Conservation (phyloP, 2,113 vertebrate genomes). For the Mobula birostris region DNA sequence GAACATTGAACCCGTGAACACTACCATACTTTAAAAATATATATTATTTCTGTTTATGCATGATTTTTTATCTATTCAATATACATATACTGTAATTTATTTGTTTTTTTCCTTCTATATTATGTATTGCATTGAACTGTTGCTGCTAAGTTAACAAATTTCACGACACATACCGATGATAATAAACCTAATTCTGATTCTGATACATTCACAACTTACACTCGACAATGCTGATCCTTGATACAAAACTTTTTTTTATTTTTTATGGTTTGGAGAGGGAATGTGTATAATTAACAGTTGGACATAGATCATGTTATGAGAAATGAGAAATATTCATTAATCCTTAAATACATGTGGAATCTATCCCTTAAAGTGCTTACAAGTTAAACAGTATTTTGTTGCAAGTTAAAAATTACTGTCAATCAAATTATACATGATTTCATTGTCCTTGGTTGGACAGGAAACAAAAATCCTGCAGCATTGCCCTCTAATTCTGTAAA, state of each 20-base stretch:
- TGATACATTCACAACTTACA: not conserved
- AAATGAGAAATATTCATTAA: constrained; percentile 9
- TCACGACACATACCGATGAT: too few relatives aligned
- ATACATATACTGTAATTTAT: too few relatives aligned
- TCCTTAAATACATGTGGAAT: constrained; percentile 5
- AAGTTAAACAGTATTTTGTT: constrained; percentile 22
- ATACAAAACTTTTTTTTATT: not conserved
- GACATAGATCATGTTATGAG: not conserved
- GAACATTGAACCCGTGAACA: too few relatives aligned
- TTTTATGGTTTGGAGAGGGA: constrained; percentile 3
- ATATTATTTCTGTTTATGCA: too few relatives aligned
- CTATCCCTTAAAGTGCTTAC: constrained; percentile 35
- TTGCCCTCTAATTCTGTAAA: not conserved
- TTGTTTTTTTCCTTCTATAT: too few relatives aligned
- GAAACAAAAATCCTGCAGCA: not conserved
- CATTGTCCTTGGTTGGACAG: not conserved
- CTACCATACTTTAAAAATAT: too few relatives aligned
- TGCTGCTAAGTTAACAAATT: too few relatives aligned
- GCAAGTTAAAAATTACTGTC: constrained; percentile 6
- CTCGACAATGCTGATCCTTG: not conserved
- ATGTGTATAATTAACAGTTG: not conserved
- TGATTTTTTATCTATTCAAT: too few relatives aligned
- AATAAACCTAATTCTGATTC: too few relatives aligned
- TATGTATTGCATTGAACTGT: too few relatives aligned
- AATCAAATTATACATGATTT: not conserved